Evolutionary conservation across 2,113 vertebrate genomes (phyloP).

Genomic region (Oreochromis spilurus): DNA sequence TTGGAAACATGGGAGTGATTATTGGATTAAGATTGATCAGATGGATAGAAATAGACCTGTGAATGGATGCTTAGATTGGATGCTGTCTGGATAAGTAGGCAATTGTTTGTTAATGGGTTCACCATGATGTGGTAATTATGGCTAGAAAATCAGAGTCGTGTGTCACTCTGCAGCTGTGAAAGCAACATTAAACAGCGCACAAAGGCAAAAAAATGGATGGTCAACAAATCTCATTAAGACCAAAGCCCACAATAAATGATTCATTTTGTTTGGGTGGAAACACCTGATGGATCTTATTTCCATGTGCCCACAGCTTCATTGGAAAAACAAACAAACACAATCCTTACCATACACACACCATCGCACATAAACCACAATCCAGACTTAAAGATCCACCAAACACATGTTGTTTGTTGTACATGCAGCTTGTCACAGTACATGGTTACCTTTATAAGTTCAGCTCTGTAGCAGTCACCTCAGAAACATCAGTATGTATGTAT

Average conservation of each 20-base stretch:
- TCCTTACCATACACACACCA: background rate
- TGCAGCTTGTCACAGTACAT: background rate
- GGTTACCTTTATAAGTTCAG: background rate
- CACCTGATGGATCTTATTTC: background rate
- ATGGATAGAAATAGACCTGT: background rate
- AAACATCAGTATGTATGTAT: background rate
- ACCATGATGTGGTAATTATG: background rate
- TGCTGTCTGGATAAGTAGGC: background rate
- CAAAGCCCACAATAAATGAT: background rate
- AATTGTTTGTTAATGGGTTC: background rate
- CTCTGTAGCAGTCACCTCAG: background rate
- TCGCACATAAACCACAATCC: background rate
- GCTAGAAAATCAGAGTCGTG: background rate
- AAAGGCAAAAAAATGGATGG: background rate
- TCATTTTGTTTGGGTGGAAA: background rate
- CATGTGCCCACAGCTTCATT: background rate
- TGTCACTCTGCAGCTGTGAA: background rate
- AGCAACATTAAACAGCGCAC: background rate
- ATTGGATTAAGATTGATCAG: background rate
- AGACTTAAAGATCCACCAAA: background rate
- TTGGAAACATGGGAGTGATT: background rate
- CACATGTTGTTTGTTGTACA: background rate
- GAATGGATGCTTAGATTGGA: background rate
- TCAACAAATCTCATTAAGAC: background rate
- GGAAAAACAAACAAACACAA: background rate